Evolutionary conservation across 2,888 invertebrate genomes (phyloP).

Genomic region (Phortica okadai): DNA sequence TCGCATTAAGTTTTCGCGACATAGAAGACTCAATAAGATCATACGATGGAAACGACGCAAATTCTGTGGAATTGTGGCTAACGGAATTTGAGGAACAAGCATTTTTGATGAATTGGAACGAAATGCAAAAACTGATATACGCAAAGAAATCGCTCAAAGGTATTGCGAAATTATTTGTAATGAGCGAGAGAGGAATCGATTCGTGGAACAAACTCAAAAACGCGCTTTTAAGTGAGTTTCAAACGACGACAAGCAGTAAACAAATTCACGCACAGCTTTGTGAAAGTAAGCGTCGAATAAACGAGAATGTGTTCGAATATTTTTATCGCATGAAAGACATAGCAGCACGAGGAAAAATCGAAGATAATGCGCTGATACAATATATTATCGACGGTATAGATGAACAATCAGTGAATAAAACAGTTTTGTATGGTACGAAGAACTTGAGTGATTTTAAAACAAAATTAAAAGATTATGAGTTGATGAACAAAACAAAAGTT

Average conservation of each 20-base stretch:
- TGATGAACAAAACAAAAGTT: conserved; percentile 19
- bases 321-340: conserved; percentile 26
- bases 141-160: conserved; percentile 21
- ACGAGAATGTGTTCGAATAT: conserved; percentile 20
- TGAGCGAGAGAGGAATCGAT: conserved; percentile 17
- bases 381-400: conserved; percentile 28
- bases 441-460: conserved; percentile 44
- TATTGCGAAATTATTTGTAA: conserved; percentile 26
- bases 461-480: conserved; percentile 44
- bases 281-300: conserved; percentile 6
- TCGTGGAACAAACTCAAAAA: conserved; percentile 15
- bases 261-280: conserved; percentile 8
- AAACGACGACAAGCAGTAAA: conserved; percentile 1
- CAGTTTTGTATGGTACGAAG: conserved; percentile 30
- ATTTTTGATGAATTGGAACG: conserved; percentile 10
- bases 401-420: neutral
- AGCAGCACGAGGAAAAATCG: conserved; percentile 15
- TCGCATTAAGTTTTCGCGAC: conserved; percentile 24
- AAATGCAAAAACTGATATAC: conserved; percentile 29
- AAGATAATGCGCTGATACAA: conserved; percentile 26
- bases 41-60: conserved; percentile 15
- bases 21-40: conserved; percentile 24
- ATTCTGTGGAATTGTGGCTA: conserved; percentile 19
- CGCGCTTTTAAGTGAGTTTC: conserved; percentile 21
- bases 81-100: conserved; percentile 29